These are phyloP conservation scores for Nymphicus hollandicus DNA, from an alignment of 2,113 vertebrate genomes.

Conservation along the genomic window DNA sequence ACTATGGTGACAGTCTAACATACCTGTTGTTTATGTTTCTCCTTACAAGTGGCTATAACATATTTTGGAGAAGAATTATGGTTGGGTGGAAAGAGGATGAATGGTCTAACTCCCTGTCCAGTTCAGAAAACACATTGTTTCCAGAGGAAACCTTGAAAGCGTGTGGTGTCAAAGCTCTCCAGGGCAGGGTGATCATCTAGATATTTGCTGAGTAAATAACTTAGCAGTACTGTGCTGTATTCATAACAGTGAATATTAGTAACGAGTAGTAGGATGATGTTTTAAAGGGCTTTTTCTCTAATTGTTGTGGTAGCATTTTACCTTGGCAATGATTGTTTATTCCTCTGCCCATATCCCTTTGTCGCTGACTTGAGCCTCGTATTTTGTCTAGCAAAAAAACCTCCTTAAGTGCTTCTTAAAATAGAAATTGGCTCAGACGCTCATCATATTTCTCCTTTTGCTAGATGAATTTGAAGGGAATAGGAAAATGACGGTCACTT, in stretches of 20 bases:
- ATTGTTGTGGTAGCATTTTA: not conserved
- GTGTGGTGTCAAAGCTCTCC: not conserved
- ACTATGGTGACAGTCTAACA: not conserved
- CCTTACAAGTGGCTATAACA: not conserved
- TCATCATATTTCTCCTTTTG: not conserved
- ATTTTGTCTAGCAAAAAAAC: not conserved
- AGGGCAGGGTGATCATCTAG: not conserved
- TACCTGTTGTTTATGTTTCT: constrained; percentile 38
- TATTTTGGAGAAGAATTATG: not conserved
- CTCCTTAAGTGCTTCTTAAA: not conserved
- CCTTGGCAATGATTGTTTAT: not conserved
- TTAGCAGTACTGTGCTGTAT: not conserved
- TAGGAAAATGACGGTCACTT: not conserved
- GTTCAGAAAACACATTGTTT: not conserved
- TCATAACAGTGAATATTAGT: not conserved
- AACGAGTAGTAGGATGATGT: not conserved
- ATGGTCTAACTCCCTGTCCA: not conserved
- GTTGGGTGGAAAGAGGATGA: not conserved
- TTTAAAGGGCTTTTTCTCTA: not conserved
- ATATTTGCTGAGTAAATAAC: not conserved
- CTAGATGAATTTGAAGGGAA: constrained; percentile 13
- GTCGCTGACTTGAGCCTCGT: not conserved
- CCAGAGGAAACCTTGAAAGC: not conserved
- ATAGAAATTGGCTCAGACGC: not conserved
- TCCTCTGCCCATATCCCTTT: not conserved